Percentiles rank a stretch among this genome's conserved stretches.
These are phyloP conservation scores for Elaphurus davidianus DNA, from an alignment of 2,113 vertebrate genomes.

Conservation along the genomic window DNA sequence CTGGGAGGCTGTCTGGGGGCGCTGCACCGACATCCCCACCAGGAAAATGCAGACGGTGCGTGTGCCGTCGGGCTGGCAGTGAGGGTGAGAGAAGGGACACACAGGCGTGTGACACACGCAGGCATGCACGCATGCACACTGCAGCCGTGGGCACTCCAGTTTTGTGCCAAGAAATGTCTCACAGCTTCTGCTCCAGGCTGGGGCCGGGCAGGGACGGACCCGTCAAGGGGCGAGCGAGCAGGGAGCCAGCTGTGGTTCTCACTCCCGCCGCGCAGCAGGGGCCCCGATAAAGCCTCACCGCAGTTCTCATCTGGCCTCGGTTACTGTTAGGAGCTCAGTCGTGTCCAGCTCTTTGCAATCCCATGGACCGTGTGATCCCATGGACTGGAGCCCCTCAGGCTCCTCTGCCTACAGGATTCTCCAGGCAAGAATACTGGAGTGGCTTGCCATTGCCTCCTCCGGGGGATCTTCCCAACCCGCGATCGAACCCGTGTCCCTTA, in stretches of 20 bases:
- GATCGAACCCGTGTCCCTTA: fast-evolving
- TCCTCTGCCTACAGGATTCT: background rate
- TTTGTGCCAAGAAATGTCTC: fast-evolving
- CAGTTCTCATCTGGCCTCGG: background rate
- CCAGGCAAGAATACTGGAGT: background rate
- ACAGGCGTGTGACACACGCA: fast-evolving
- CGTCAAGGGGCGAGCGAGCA: background rate
- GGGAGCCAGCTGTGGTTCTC: background rate
- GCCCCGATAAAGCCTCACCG: fast-evolving
- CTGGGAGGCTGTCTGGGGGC: fast-evolving
- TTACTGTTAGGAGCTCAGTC: background rate
- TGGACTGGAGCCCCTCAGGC: background rate
- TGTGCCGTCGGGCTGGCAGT: fast-evolving
- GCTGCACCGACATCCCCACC: background rate
- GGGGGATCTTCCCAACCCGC: background rate
- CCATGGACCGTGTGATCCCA: background rate
- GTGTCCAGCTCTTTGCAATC: background rate
- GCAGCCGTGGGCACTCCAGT: no score
- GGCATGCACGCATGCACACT: fast-evolving
- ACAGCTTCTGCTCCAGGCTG: background rate
- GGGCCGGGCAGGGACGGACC: no score
- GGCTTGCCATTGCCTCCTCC: background rate
- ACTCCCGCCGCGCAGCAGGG: fast-evolving
- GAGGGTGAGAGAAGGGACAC: fast-evolving
- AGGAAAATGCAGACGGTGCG: fast-evolving